A percentile compares a stretch with the other conserved stretches of the same genome.
Evolutionary conservation across 2,797 vertebrate genomes (phyloP).

Genomic region (Dicrostonyx torquatus): DNA sequence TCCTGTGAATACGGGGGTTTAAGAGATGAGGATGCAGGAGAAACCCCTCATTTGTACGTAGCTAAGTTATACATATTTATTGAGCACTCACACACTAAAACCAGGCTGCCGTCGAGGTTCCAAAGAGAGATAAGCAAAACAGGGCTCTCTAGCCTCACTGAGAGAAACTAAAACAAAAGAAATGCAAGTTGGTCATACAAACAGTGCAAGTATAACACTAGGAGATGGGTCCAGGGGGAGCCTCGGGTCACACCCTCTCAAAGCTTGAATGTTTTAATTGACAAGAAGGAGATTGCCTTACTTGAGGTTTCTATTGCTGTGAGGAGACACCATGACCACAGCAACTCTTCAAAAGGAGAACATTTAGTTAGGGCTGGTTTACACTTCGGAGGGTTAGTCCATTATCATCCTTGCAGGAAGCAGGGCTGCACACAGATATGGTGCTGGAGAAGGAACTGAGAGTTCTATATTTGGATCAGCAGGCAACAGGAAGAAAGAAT

Average conservation of each 20-base stretch:
- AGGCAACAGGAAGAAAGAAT: neutral
- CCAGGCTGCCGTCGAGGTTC: neutral
- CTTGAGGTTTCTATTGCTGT: neutral
- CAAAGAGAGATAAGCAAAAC: neutral
- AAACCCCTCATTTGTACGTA: neutral
- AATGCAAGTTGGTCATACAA: neutral
- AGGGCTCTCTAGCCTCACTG: neutral
- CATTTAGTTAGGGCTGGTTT: neutral
- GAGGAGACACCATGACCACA: neutral
- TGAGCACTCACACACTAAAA: neutral
- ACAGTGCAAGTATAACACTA: neutral
- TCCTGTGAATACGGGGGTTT: neutral
- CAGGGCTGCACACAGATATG: neutral
- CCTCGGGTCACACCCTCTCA: neutral
- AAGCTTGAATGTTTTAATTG: neutral
- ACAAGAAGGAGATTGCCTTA: neutral
- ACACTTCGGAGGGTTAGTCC: neutral
- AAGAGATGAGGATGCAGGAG: slow-evolving; percentile 2
- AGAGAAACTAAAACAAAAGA: neutral
- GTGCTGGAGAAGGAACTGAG: neutral
- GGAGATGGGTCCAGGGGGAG: neutral
- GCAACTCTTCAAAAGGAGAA: neutral
- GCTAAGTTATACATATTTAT: slow-evolving; percentile 27
- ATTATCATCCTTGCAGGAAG: too few species aligned
- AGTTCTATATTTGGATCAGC: neutral